Base-by-base conservation (phyloP, 2,113 vertebrate genomes). In the Salvelinus alpinus region DNA sequence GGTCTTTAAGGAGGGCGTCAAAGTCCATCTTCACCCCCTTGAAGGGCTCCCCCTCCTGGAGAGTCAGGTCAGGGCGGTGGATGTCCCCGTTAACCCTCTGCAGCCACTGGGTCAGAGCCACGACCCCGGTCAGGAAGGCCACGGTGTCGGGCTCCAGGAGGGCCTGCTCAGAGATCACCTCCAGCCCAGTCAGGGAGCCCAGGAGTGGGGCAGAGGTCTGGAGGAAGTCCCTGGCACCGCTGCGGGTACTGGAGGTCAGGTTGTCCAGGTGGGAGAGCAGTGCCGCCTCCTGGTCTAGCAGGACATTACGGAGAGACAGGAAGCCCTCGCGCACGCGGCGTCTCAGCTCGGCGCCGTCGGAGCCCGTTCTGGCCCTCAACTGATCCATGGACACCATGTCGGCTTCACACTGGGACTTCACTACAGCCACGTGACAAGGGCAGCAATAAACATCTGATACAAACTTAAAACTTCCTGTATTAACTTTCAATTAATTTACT, bases 191-290 rank as follows among this genome's bases (percentile, higher is more conserved):
- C 44, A 71, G 44, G n/a, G 69, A 71, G n/a, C 44, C 4, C 22
- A n/a, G 5, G 8, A 51, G n/a, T 14, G 44, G 69, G 47, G 8
- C 69, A 24, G 69, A 44, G 20, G 4, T 13, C 34, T 22, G 18
- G 44, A 71, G 34, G 44, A 48, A 48, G 38, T 31, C 22, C 69
- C 16, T 54, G 16, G 16, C 12, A 1, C 51, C 3, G 13, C 27
- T 34, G 25, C 4, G 5, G 12, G 54, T 73, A 57, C 71, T 73
- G 71, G 29, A 62, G 71, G 27, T 73, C 71, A 62, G 29, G 29
- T 12, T 2, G 57, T 73, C 57, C 57, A 73, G 27, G 29, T 73
- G 71, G 57, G 54, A 27, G 16, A 31, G 71, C 71, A 73, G 22
- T 4, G 54, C 16, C 12, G 25, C 7, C 27, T 72, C 51, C 16